These are phyloP conservation scores for Arvicanthis niloticus DNA, from an alignment of 2,113 vertebrate species.

Conservation along the genomic window DNA sequence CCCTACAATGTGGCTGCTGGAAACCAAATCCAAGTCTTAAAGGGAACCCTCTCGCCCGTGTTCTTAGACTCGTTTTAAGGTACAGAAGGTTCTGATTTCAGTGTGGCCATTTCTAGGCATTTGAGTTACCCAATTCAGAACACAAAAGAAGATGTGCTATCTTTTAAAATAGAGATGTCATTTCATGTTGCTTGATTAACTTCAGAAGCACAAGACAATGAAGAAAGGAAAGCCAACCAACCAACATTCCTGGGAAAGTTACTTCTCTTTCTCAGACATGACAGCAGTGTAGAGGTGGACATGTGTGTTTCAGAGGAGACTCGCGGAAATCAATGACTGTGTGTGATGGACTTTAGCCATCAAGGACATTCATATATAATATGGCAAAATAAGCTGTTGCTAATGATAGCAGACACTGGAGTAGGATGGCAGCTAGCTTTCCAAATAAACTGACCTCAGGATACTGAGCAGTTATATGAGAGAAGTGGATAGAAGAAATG, in stretches of 20 bases:
- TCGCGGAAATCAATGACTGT: not conserved
- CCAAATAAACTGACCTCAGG: not conserved
- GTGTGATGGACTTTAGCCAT: not conserved
- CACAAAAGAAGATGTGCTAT: not conserved
- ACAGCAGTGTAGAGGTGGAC: not conserved
- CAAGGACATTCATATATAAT: not conserved
- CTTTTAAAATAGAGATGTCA: not conserved
- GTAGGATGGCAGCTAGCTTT: not conserved
- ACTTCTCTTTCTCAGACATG: not conserved
- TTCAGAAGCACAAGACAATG: not conserved
- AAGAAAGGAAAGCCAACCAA: not conserved
- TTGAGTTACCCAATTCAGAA: not conserved
- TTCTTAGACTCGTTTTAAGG: not conserved
- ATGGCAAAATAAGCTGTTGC: not conserved
- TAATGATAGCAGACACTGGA: not conserved
- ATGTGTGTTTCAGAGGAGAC: not conserved
- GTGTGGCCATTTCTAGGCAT: not conserved
- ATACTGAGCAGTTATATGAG: not conserved
- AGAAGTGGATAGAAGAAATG: not conserved
- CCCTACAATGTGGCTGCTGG: not conserved
- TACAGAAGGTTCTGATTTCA: not conserved
- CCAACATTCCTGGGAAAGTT: not conserved
- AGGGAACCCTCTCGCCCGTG: rapidly evolving
- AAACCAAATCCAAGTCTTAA: not conserved
- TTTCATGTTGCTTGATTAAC: not conserved